Percentiles rank a stretch among this genome's conserved stretches.
Conservation (phyloP, 2,888 invertebrate genomes). For the Andrena praecox region DNA sequence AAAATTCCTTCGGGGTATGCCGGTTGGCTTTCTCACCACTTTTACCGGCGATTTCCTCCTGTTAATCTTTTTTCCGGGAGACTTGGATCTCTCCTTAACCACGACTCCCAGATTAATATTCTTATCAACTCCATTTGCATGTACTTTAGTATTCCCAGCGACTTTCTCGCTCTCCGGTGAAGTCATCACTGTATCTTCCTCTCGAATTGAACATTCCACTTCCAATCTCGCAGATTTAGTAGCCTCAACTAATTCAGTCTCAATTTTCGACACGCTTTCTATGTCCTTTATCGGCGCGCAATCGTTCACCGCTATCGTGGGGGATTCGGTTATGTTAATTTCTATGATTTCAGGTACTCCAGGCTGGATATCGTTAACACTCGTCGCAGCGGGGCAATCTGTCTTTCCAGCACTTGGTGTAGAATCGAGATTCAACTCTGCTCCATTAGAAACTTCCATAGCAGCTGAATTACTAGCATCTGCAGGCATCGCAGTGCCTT, state of each 20-base stretch:
- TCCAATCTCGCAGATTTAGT: not conserved
- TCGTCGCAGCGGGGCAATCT: not conserved
- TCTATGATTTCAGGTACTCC: conserved; percentile 73
- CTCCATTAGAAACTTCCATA: not conserved
- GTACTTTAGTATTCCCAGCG: conserved; percentile 11
- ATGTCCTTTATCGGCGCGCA: conserved; percentile 68
- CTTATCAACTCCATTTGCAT: conserved; percentile 13
- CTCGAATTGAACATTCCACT: conserved; percentile 3
- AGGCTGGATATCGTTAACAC: conserved; percentile 16
- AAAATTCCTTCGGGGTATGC: conserved; percentile 61
- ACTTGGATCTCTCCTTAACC: conserved; percentile 76
- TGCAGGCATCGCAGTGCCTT: not conserved
- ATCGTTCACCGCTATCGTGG: conserved; percentile 76
- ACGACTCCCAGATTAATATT: not conserved
- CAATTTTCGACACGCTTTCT: conserved; percentile 12
- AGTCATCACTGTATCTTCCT: not conserved
- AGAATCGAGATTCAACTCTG: not conserved
- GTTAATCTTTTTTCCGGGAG: conserved; percentile 78
- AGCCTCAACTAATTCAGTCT: not conserved
- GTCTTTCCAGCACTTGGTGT: not conserved
- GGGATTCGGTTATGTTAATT: conserved; percentile 76
- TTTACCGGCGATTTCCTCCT: conserved; percentile 79
- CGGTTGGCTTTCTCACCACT: conserved; percentile 65
- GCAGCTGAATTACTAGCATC: not conserved
- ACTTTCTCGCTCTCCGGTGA: conserved; percentile 5